A percentile compares a stretch with the other conserved stretches of the same genome.
phyloP scores from a whole-genome alignment of 2,113 vertebrate species.

The Pelobates fuscus region DNA sequence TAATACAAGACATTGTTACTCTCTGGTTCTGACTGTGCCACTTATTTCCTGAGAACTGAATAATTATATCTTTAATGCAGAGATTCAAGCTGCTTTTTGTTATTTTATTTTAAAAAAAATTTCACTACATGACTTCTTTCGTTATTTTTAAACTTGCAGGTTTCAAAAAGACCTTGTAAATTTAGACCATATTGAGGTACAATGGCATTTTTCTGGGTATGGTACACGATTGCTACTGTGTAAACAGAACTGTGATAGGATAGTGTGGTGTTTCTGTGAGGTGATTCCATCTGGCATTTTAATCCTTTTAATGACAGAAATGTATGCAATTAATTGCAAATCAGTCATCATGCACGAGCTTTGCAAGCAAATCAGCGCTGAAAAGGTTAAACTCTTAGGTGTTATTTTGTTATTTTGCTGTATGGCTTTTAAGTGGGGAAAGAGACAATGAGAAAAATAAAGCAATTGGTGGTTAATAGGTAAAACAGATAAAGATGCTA shows the following conservation, averaged over 20 bases:
- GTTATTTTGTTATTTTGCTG: too few species aligned
- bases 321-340: too few species aligned
- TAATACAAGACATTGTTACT: conserved; percentile 12
- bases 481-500: conserved; percentile 26
- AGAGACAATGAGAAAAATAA: background rate
- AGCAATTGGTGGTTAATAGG: conserved; percentile 14
- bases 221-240: too few species aligned
- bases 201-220: too few species aligned
- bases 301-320: too few species aligned
- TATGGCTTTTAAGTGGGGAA: background rate
- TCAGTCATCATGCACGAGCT: too few species aligned
- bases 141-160: conserved; percentile 12
- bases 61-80: conserved; percentile 32
- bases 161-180: too few species aligned
- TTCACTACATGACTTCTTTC: conserved; percentile 13
- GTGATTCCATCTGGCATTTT: too few species aligned
- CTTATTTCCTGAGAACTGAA: conserved; percentile 22
- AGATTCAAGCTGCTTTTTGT: background rate
- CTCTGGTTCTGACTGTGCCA: background rate
- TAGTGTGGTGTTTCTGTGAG: too few species aligned
- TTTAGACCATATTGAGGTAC: background rate
- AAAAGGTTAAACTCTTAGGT: too few species aligned
- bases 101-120: conserved; percentile 1
- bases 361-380: too few species aligned
- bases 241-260: too few species aligned